Conservation (phyloP, 1,140 invertebrate species). For the Tribolium castaneum region DNA sequence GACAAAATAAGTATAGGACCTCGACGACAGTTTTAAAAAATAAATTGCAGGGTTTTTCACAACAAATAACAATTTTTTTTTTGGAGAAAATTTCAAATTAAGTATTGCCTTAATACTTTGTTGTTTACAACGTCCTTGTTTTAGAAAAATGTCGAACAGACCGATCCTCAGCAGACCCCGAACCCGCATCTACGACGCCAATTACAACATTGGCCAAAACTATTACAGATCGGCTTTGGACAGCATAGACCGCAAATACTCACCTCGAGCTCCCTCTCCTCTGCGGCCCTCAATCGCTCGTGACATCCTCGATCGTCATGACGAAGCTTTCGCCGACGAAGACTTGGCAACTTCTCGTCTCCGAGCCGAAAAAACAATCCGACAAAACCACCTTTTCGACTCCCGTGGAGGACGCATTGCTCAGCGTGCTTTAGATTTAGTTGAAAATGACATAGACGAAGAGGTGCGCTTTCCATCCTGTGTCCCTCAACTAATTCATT, state of each 20-base stretch:
- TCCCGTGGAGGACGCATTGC: conserved; percentile 54
- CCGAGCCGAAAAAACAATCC: conserved; percentile 60
- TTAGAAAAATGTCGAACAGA: conserved; percentile 56
- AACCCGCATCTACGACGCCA: conserved; percentile 82
- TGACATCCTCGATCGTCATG: conserved; percentile 66
- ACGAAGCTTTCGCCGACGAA: conserved; percentile 66
- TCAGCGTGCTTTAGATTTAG: conserved; percentile 50
- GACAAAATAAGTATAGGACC: too few species aligned
- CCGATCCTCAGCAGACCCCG: conserved; percentile 68
- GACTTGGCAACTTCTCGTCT: conserved; percentile 61
- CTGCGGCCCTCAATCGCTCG: conserved; percentile 53
- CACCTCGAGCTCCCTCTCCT: conserved; percentile 66
- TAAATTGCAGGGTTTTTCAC: too few species aligned
- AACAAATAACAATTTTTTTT: too few species aligned
- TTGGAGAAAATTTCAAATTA: too few species aligned
- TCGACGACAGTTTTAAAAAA: too few species aligned
- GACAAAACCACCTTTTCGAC: conserved; percentile 59
- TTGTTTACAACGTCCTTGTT: not conserved
- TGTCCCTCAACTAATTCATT: not conserved
- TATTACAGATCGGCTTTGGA: conserved; percentile 81
- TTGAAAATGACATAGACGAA: conserved; percentile 61
- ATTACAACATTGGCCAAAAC: conserved; percentile 82
- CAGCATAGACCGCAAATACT: conserved; percentile 77
- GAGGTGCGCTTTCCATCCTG: conserved; percentile 55
- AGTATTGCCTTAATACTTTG: too few species aligned